A percentile compares a stretch with the other conserved stretches of the same genome.
These are phyloP conservation scores for Octonoba sinensis DNA, from an alignment of 2,888 invertebrate species.

Conservation along the genomic window DNA sequence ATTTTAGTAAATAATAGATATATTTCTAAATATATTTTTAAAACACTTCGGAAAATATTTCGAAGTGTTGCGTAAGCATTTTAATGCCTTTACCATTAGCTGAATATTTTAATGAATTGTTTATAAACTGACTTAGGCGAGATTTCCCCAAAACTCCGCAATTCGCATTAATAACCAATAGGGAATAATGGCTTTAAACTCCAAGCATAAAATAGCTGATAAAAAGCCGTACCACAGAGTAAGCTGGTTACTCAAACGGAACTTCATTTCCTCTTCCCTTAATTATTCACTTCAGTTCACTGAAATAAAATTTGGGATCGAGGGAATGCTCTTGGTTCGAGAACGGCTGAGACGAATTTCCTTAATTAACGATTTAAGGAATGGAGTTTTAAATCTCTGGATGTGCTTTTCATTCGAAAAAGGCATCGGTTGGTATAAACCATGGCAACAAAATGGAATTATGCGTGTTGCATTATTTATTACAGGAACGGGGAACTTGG, in stretches of 20 bases:
- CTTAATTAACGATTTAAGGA: slow-evolving; percentile 55
- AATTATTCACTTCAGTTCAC: slow-evolving; percentile 43
- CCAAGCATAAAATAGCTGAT: slow-evolving; percentile 30
- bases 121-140: too few species aligned
- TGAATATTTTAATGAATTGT: too few species aligned
- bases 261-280: slow-evolving; percentile 54
- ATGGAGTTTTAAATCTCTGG: slow-evolving; percentile 50
- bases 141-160: too few species aligned
- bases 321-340: slow-evolving; percentile 33
- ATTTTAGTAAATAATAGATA: too few species aligned
- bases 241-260: slow-evolving; percentile 41
- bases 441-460: too few species aligned
- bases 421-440: too few species aligned
- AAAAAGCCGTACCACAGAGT: slow-evolving; percentile 10
- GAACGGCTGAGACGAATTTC: slow-evolving; percentile 47
- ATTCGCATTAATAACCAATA: slow-evolving; percentile 27
- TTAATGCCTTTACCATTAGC: too few species aligned
- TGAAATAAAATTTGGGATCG: slow-evolving; percentile 18
- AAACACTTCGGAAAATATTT: too few species aligned
- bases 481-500: too few species aligned
- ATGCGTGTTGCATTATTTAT: too few species aligned
- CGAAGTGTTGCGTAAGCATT: too few species aligned
- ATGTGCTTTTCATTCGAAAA: not conserved
- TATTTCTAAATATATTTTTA: too few species aligned
- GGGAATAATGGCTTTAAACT: slow-evolving; percentile 45